Evolutionary conservation across 2,797 vertebrate species (phyloP), one percentile per base, ranked within the genome.

Genomic region (Dryobates pubescens): DNA sequence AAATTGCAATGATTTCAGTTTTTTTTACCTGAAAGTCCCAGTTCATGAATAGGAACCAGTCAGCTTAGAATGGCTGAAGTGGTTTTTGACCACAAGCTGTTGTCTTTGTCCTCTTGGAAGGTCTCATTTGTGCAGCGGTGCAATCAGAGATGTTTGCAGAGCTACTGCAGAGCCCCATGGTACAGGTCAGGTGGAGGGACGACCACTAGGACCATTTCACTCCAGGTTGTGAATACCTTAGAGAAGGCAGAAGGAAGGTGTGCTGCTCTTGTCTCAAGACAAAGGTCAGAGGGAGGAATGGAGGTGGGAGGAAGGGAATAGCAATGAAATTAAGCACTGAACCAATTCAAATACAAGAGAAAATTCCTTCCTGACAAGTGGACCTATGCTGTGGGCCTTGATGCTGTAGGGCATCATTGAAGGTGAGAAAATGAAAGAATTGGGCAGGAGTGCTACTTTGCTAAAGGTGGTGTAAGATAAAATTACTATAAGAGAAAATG

Each of bases 1-100:
- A 91, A 91, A 95, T 86, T 71, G 61, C 79, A 82, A 14, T 77
- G 73, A 86, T 32, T 68, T 3, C 18, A 58, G 53, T 91, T 83
- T 89, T 91, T 95, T 91, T 95, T 94, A 89, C 70, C 76, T 89
- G 68, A 62, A 94, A 92, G 74, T 82, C 41, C 17, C 64, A 43
- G 32, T 81, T 78, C 63, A 70, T 70, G 27, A 85, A 57, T 51
- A 89, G 64, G 53, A 91, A 57, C 26, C 12, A 27, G 41, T 62
- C n/a, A 61, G 24, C 17, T 82, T 62, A 49, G 62, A 45, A 53
- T 43, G 26, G 56, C 14, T 92, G 89, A 43, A 30, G 47, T 17
- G 3, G 5, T 73, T 94, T 94, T 76, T 73, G 38, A 36, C 13
- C 64, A 88, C 30, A 45, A 68, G 34, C 51, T 61, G 57, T 61